Percentiles rank a stretch among this genome's conserved stretches.
Evolutionary conservation across 2,888 invertebrate species (phyloP).

Genomic region (Atethmia centrago): DNA sequence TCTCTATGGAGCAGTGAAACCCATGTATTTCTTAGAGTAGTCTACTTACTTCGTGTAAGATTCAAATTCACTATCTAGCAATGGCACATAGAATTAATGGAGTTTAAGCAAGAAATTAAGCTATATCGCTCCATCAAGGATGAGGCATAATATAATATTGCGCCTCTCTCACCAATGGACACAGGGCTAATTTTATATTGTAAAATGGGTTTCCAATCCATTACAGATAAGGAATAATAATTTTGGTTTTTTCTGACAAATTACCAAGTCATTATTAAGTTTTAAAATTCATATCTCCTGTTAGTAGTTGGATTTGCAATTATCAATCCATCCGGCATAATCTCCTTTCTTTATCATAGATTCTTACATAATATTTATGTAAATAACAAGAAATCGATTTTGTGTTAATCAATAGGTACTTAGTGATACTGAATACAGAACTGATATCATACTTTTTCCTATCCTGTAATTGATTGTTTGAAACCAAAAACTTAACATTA

Average conservation of each 20-base stretch:
- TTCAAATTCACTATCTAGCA: not conserved
- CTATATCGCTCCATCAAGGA: not conserved
- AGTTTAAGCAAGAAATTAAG: not conserved
- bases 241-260: not conserved
- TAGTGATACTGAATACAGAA: slow-evolving; percentile 29
- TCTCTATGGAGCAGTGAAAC: no score
- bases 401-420: slow-evolving; percentile 28
- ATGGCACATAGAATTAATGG: not conserved
- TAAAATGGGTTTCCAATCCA: not conserved
- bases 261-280: not conserved
- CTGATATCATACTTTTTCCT: slow-evolving; percentile 34
- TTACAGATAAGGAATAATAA: not conserved
- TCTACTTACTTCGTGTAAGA: not conserved
- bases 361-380: slow-evolving; percentile 33
- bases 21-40: not conserved
- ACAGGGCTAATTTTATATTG: not conserved
- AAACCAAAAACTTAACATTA: not conserved
- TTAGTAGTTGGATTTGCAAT: slow-evolving; percentile 20
- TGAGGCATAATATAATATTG: not conserved
- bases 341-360: slow-evolving; percentile 22
- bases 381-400: slow-evolving; percentile 40
- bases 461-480: slow-evolving; percentile 8
- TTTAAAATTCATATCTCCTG: not conserved
- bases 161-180: not conserved
- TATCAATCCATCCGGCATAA: slow-evolving; percentile 32